A percentile compares a stretch with the other conserved stretches of the same genome.
phyloP scores from a whole-genome alignment of 2,113 vertebrate genomes.

The Lathamus discolor region DNA sequence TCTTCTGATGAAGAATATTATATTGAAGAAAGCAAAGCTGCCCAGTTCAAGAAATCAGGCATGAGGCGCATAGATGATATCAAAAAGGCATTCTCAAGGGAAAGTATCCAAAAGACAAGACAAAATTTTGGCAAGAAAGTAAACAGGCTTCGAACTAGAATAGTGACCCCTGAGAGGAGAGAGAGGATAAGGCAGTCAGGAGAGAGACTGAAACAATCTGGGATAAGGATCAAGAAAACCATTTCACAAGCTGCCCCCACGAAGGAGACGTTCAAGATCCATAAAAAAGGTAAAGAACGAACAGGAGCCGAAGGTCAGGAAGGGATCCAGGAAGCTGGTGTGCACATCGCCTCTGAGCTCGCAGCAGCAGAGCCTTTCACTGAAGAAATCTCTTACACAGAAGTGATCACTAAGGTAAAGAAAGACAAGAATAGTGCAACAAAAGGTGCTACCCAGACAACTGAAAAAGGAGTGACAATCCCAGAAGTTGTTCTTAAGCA shows the following conservation, averaged over 20 bases:
- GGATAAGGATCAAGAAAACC: constrained; percentile 87
- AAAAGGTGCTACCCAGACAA: constrained; percentile 59
- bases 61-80: constrained; percentile 88
- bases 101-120: constrained; percentile 92
- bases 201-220: constrained; percentile 86
- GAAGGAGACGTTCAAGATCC: constrained; percentile 86
- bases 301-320: constrained; percentile 83
- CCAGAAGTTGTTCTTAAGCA: constrained; percentile 74
- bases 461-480: constrained; percentile 36
- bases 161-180: constrained; percentile 89
- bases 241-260: constrained; percentile 88
- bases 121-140: constrained; percentile 91
- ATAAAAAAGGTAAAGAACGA: constrained; percentile 83
- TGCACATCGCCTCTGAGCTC: constrained; percentile 55
- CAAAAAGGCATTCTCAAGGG: constrained; percentile 94
- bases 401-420: constrained; percentile 83
- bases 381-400: constrained; percentile 79
- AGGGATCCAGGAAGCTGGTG: constrained; percentile 73
- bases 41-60: constrained; percentile 87
- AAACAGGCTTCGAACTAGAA: constrained; percentile 88
- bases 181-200: constrained; percentile 91
- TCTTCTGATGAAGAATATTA: constrained; percentile 96
- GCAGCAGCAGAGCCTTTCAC: constrained; percentile 77
- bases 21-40: constrained; percentile 82
- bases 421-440: constrained; percentile 75